phyloP scores from a whole-genome alignment of 2,113 vertebrate species.

The Coracopsis vasa region DNA sequence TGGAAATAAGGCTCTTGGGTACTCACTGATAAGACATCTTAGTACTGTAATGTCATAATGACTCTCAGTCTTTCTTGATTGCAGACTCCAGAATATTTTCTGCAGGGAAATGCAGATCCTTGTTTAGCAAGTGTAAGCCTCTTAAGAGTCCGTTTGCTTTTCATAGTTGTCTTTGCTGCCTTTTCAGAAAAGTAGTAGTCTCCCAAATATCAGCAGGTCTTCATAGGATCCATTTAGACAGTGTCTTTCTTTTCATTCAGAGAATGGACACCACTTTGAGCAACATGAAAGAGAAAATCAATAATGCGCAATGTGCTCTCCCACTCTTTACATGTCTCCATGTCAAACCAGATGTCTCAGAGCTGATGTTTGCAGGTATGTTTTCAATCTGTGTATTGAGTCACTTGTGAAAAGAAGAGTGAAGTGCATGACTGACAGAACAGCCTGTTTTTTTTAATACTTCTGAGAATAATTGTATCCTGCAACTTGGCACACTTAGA shows the following conservation, averaged over 20 bases:
- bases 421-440: background rate
- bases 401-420: background rate
- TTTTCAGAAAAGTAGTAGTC: background rate
- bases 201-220: background rate
- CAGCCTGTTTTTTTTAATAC: accelerated
- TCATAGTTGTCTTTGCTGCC: background rate
- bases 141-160: background rate
- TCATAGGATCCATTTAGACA: background rate
- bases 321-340: constrained; percentile 97
- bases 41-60: background rate
- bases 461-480: background rate
- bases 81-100: background rate
- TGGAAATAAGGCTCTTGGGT: background rate
- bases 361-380: constrained; percentile 97
- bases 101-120: background rate
- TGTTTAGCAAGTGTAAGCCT: background rate
- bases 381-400: background rate
- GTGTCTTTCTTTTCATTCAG: constrained; percentile 67
- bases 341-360: constrained; percentile 96
- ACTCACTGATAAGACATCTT: background rate
- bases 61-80: background rate
- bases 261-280: constrained; percentile 92
- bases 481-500: background rate
- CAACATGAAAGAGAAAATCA: constrained; percentile 86
- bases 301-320: constrained; percentile 83